Evolutionary conservation across 2,888 invertebrate species (phyloP), one percentile per base, ranked within the genome.

Genomic region (Hylaea fasciaria): DNA sequence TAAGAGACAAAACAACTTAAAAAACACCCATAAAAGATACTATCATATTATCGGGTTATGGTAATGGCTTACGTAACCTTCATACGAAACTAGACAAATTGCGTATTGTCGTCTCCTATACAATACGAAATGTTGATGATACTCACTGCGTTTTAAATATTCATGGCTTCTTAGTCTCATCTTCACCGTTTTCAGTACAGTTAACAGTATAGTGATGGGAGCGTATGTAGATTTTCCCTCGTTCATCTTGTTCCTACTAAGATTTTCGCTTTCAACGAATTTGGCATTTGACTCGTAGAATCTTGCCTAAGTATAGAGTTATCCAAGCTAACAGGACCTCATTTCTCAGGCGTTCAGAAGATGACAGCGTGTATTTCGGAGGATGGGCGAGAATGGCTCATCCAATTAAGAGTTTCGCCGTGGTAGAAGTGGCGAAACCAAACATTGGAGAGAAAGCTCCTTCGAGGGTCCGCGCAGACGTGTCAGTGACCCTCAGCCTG

Each of bases 341-440:
- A 32, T 41, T 60, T 49, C 60, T 61, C 76, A 96, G 96, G 96
- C 94, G 94, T 82, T 93, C 98, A 0, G 99, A 98, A 92, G 97
- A 98, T 81, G 95, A 94, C 0, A 94, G 94, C 53, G 95, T 96
- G 0, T 96, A 97, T 76, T 99, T 98, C 89, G 98, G 98, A 12
- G 99, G 99, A 1, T 99, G 99, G 99, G 99, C 99, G 0, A 94
- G 99, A 65, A 99, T 99, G 99, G 99, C 99, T 0, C 96, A 98
- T 73, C 98, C 98, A 0, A 96, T 99, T 57, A 94, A 96, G 9
- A 95, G 96, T 62, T 99, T 99, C 87, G 96, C 97, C 2, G 97
- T 99, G 0, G 97, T 99, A 0, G 99, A 99, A 90, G 98, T 98
- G 9, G 96, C 97, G 0, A 97, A 97, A 77, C 97, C 97, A 0